phyloP scores from a whole-genome alignment of 2,797 vertebrate species.

The Orestias chungarensis region DNA sequence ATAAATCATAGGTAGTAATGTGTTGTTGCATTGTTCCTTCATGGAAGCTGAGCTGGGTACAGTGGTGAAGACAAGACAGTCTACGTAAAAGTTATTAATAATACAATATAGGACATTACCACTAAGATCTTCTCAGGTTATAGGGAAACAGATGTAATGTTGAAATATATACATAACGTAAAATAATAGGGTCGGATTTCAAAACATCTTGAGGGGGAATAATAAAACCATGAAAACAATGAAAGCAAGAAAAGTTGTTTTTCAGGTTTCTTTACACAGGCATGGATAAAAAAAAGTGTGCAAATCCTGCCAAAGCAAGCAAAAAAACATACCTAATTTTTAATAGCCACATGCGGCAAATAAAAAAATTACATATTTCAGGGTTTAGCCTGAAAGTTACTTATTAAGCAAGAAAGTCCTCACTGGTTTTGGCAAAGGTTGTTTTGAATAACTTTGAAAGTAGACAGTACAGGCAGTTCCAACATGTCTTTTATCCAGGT shows the following conservation, averaged over 20 bases:
- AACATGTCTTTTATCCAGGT: slow-evolving; percentile 7
- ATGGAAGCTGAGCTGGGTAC: slow-evolving; percentile 85
- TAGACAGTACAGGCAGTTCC: neutral
- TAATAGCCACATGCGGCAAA: neutral
- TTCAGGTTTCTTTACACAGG: slow-evolving; percentile 27
- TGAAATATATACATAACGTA: slow-evolving; percentile 57
- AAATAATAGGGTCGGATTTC: slow-evolving; percentile 44
- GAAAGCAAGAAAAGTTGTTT: slow-evolving; percentile 23
- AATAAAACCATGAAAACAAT: slow-evolving; percentile 62
- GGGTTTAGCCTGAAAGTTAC: neutral
- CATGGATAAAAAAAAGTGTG: slow-evolving; percentile 54
- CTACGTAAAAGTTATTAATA: slow-evolving; percentile 2
- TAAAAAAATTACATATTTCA: slow-evolving; percentile 17
- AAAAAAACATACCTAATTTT: slow-evolving; percentile 17
- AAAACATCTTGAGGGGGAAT: slow-evolving; percentile 29
- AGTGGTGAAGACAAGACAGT: slow-evolving; percentile 21
- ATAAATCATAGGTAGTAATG: slow-evolving; percentile 69
- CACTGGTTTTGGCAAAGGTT: neutral
- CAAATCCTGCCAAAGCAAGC: slow-evolving; percentile 59
- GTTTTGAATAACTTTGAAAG: neutral
- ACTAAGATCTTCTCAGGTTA: neutral
- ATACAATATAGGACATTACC: neutral
- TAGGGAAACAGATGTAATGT: slow-evolving; percentile 8
- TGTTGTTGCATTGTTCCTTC: slow-evolving; percentile 83
- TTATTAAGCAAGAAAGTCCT: slow-evolving; percentile 3